Percentiles rank a stretch among this genome's conserved stretches.
These are phyloP conservation scores for Eilema griseolum DNA, from an alignment of 2,888 invertebrate genomes.

Conservation along the genomic window DNA sequence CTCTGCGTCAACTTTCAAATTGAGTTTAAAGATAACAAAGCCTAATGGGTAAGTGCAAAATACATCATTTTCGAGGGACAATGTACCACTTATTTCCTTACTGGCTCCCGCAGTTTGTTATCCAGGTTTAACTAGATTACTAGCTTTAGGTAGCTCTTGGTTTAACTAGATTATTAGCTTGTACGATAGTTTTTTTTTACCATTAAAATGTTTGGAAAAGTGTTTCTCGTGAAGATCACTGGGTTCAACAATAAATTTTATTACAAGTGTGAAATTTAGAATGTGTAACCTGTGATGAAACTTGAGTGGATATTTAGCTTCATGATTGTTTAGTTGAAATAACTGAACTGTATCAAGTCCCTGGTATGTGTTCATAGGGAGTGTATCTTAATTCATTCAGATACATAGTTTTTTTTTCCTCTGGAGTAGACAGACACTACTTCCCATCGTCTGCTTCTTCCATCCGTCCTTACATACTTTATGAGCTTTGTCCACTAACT, in stretches of 20 bases:
- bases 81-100: constrained; percentile 21
- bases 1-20: constrained; percentile 32
- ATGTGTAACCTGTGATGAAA: background rate
- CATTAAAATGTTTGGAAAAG: background rate
- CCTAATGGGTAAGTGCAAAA: constrained; percentile 24
- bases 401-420: no score
- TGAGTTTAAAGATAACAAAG: constrained; percentile 36
- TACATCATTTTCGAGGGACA: constrained; percentile 36
- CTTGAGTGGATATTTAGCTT: background rate
- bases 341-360: background rate
- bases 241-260: background rate
- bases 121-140: constrained; percentile 22
- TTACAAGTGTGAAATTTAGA: background rate
- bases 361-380: background rate
- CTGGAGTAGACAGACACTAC: no score
- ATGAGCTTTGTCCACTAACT: no score
- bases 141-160: no score
- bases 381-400: background rate
- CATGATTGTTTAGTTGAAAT: background rate
- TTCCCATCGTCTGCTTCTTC: no score
- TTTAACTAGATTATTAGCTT: constrained; percentile 10
- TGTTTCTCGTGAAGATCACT: background rate
- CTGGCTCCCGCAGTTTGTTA: constrained; percentile 27
- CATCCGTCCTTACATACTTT: no score
- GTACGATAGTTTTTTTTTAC: background rate